Conservation (phyloP, 2,113 vertebrate genomes). For the Amphilophus citrinellus region DNA sequence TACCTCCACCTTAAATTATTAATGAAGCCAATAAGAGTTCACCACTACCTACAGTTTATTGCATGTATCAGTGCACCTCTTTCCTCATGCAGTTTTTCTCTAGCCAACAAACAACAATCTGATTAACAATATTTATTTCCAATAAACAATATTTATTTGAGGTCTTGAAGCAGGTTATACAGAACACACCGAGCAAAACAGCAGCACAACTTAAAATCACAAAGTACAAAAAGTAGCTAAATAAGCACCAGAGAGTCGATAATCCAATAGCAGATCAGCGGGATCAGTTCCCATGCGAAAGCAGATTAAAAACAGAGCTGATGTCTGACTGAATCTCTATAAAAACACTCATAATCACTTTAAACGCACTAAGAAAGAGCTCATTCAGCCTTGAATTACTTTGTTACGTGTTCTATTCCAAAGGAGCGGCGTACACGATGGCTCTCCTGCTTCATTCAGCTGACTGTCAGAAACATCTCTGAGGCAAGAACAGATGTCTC, state of each 20-base stretch:
- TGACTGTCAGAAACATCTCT: conserved; percentile 50
- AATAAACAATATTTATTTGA: background rate
- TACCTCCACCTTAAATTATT: conserved; percentile 29
- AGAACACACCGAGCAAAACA: background rate
- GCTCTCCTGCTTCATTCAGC: conserved; percentile 33
- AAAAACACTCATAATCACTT: conserved; percentile 23
- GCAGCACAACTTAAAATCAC: conserved; percentile 20
- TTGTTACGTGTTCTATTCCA: conserved; percentile 17
- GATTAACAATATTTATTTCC: background rate
- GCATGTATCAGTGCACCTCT: background rate
- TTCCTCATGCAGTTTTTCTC: background rate
- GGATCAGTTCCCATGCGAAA: background rate
- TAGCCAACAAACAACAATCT: conserved; percentile 9
- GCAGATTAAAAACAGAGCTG: conserved; percentile 3
- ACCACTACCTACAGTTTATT: background rate
- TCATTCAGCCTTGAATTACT: conserved; percentile 18
- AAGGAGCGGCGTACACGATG: background rate
- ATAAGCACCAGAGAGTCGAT: background rate
- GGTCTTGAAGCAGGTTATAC: background rate
- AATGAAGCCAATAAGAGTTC: conserved; percentile 30
- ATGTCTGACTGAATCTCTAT: conserved; percentile 29
- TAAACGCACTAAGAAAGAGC: conserved; percentile 1
- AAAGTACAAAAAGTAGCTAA: background rate
- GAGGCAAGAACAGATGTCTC: conserved; percentile 56
- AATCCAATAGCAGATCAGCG: conserved; percentile 14